Conservation (phyloP, 2,113 vertebrate genomes). For the Phalacrocorax aristotelis region DNA sequence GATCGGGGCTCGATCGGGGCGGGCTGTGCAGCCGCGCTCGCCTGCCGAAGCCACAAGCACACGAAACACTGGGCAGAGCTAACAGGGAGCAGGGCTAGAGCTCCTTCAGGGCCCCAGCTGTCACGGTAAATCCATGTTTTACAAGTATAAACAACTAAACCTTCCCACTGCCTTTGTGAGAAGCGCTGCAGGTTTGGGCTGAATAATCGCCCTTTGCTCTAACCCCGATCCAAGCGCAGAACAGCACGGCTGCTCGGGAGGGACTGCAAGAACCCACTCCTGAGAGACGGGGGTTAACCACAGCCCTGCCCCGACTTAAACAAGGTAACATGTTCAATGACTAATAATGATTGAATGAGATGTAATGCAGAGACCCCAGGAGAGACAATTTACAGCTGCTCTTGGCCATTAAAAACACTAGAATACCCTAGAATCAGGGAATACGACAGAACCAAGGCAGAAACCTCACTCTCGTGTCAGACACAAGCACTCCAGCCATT, state of each 20-base stretch:
- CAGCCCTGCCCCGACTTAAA: background rate
- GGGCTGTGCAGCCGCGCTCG: background rate
- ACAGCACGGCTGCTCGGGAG: rapidly evolving
- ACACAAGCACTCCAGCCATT: rapidly evolving
- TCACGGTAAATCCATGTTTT: background rate
- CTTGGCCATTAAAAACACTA: background rate
- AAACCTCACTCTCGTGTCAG: background rate
- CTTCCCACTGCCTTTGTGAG: background rate
- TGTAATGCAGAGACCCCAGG: background rate
- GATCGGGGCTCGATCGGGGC: rapidly evolving
- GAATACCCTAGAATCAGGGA: background rate
- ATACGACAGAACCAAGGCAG: rapidly evolving
- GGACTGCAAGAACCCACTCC: rapidly evolving
- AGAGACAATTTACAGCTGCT: background rate
- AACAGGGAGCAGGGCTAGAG: background rate
- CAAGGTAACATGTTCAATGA: rapidly evolving
- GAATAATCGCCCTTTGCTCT: background rate
- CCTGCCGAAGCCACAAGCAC: no score
- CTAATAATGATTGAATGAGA: background rate
- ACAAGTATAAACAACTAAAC: background rate
- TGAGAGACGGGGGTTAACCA: background rate
- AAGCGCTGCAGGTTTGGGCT: background rate
- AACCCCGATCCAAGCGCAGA: rapidly evolving
- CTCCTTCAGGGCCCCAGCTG: background rate
- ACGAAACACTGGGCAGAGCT: background rate